Evolutionary conservation across 2,888 invertebrate species (phyloP), one percentile per base, ranked within the genome.

Genomic region (Watsonalla cultraria): DNA sequence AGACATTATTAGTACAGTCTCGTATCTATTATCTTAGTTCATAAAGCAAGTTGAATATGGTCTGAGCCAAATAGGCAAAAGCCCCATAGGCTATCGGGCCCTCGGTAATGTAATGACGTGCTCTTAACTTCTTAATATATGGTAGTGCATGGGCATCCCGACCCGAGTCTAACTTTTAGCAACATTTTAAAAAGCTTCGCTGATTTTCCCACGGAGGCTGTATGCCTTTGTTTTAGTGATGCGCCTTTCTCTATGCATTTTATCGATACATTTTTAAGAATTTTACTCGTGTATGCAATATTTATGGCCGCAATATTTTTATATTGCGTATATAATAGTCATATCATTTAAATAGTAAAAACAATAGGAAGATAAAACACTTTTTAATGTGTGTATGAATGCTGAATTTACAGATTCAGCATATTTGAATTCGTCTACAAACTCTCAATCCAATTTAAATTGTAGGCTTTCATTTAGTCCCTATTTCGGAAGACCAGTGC

Each of bases 131-230:
- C 66, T 66, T 78, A 80, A 80, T 82, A 79, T 79, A 82, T 64
- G 65, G 67, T 65, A 72, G 8, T 37, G 49, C 37, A 39, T 49
- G 49, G 49, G 34, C 7, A 49, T 42, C 42, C 11, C 42, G 42
- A 42, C 42, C 72, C 62, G 52, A 54, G 65, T 61, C 62, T 64
- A 62, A 69, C 68, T 79, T 76, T 78, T 70, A 79, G 74, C 59
- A 72, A 67, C 74, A 75, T 84, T 83, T 84, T 85, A 83, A 87
- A 85, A 87, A 84, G 78, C 76, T 59, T 60, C 57, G 59, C 66
- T 65, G 76, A 84, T 84, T 84, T 87, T 89, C 88, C 84, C 89
- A 89, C 87, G 85, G 79, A 73, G 76, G 64, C 73, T 62, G 68
- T 65, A 45, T 71, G 66, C 65, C 74, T 76, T 82, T 82, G 78